A percentile compares a stretch with the other conserved stretches of the same genome.
Conservation (phyloP, 1,140 invertebrate genomes). For the Panulirus ornatus region DNA sequence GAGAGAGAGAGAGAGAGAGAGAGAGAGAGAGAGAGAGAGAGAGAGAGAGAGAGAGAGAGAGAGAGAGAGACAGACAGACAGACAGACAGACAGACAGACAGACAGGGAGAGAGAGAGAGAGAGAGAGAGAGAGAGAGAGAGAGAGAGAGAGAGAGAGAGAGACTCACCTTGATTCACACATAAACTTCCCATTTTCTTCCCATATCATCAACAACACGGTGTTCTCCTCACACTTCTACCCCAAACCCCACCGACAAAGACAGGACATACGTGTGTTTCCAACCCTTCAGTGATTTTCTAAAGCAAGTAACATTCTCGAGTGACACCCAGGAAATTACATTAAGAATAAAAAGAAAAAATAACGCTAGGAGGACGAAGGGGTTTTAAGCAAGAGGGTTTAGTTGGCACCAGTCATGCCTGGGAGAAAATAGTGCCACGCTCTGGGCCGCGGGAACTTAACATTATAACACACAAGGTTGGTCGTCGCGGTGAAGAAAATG, state of each 20-base stretch:
- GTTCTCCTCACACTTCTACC: too few relatives aligned
- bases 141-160: background rate
- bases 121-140: background rate
- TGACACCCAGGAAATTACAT: conserved; percentile 27
- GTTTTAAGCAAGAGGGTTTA: background rate
- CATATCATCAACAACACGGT: too few relatives aligned
- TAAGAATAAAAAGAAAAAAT: conserved; percentile 13
- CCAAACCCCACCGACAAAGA: too few relatives aligned
- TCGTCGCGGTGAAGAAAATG: too few relatives aligned
- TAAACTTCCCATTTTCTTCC: too few relatives aligned
- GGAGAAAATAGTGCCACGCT: too few relatives aligned
- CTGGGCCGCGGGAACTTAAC: too few relatives aligned
- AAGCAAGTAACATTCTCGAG: conserved; percentile 19
- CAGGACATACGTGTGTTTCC: background rate
- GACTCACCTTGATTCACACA: too few relatives aligned
- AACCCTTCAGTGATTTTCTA: background rate
- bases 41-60: background rate
- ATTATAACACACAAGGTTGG: too few relatives aligned
- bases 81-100: background rate
- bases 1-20: background rate
- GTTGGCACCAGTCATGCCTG: background rate
- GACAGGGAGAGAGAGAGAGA: background rate
- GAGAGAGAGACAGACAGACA: background rate
- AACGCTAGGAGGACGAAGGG: background rate
- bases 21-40: background rate